A percentile compares a stretch with the other conserved stretches of the same genome.
phyloP scores from a whole-genome alignment of 2,888 invertebrate genomes.

The Callosobruchus maculatus region DNA sequence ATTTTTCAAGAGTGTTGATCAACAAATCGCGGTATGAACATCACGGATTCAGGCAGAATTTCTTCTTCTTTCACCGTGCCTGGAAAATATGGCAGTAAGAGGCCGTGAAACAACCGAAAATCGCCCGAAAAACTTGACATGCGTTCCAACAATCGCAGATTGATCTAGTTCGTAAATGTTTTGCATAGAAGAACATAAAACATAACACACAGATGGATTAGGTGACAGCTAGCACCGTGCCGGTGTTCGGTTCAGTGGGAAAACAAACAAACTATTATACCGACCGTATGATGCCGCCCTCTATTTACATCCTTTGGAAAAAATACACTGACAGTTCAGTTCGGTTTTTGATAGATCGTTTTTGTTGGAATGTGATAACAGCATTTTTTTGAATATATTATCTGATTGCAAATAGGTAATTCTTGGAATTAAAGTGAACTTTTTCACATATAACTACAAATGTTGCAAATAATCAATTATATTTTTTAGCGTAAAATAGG shows the following conservation, averaged over 20 bases:
- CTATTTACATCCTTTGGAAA: conserved; percentile 30
- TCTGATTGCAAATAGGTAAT: too few relatives aligned
- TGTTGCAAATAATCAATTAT: too few relatives aligned
- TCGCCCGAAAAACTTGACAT: conserved; percentile 38
- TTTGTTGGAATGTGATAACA: too few relatives aligned
- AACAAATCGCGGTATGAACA: conserved; percentile 42
- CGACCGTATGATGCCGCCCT: conserved; percentile 46
- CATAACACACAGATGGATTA: conserved; percentile 43
- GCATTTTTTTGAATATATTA: too few relatives aligned
- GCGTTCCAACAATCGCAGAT: conserved; percentile 46
- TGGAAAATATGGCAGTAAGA: conserved; percentile 14
- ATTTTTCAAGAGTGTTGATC: conserved; percentile 46
- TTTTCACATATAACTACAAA: too few relatives aligned
- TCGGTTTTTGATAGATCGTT: background rate
- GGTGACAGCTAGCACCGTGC: conserved; percentile 48
- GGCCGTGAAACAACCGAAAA: conserved; percentile 5
- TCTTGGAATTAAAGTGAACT: too few relatives aligned
- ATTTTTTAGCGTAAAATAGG: too few relatives aligned
- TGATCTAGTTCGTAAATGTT: conserved; percentile 50
- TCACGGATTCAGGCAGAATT: conserved; percentile 27
- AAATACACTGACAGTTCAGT: conserved; percentile 17
- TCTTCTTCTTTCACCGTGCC: conserved; percentile 20
- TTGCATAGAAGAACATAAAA: conserved; percentile 43
- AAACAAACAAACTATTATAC: conserved; percentile 50
- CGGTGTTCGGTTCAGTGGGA: conserved; percentile 42